Evolutionary conservation across 2,888 invertebrate species (phyloP), one percentile per base, ranked within the genome.

Genomic region (Marasmarcha lunaedactyla): DNA sequence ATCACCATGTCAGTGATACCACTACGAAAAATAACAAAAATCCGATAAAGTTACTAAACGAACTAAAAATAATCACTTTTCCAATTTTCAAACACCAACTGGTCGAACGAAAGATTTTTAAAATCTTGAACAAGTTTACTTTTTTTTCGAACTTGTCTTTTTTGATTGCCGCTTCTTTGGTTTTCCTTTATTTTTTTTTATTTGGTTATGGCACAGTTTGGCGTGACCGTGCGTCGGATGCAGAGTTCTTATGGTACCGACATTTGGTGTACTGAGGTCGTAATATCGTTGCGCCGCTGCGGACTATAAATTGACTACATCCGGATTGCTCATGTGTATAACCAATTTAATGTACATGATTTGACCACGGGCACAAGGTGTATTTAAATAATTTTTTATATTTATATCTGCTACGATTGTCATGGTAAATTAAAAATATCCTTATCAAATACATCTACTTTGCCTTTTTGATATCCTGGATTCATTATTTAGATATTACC

Each of bases 261-360:
- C 37, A 25, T 20, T 15, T 20, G n/a, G 4, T 7, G 12, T 35
- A 15, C 15, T 15, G 35, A 15, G 30, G 30, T 7, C 30, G 20
- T 3, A 30, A 9, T 10, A n/a, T 9, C 11, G 30, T 30, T 30
- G 54, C 53, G 49, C 44, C 51, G 65, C 62, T 68, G 53, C 20
- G 59, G 51, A 59, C 60, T 57, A 62, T 69, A 72, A 84, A 84
- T 84, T 84, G 83, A 72, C 67, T 58, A 62, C 74, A 83, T 84
- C 84, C 84, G 84, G 84, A 63, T 50, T 61, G 66, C 73, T 72
- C 81, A 83, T 76, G 74, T 72, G 78, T 84, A 67, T 61, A 60
- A 62, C 61, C 86, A 64, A 86, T 86, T 58, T 81, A 34, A 74
- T 71, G 67, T 71, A 66, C 68, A 69, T 65, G 66, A 68, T 76